A percentile compares a stretch with the other conserved stretches of the same genome.
Conservation (phyloP, 1,140 invertebrate genomes). For the Drosophila murphyi region DNA sequence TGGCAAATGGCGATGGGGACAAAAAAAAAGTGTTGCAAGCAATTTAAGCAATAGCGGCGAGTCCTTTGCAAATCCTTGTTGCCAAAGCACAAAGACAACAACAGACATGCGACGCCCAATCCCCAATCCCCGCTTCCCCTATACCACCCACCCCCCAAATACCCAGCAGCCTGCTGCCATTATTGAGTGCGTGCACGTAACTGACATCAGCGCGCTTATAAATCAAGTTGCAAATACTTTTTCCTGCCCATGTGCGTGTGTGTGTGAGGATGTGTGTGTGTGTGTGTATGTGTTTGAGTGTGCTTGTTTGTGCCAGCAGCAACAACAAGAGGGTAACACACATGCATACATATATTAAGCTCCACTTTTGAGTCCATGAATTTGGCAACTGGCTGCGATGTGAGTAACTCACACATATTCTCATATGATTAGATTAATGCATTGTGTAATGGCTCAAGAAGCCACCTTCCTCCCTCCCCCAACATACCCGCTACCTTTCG, state of each 20-base stretch:
- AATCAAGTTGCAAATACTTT: constrained; percentile 79
- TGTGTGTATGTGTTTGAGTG: background rate
- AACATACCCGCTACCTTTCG: background rate
- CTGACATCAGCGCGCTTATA: constrained; percentile 80
- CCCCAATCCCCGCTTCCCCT: background rate
- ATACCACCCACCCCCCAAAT: background rate
- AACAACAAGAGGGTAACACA: constrained; percentile 15
- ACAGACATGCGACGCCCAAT: constrained; percentile 19
- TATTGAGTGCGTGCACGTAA: constrained; percentile 81
- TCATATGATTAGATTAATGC: constrained; percentile 81
- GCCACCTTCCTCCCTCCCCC: constrained; percentile 2
- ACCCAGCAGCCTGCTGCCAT: constrained; percentile 40
- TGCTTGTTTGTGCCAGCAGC: background rate
- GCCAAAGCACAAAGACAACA: constrained; percentile 48
- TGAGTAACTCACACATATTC: constrained; percentile 45
- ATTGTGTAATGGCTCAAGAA: constrained; percentile 67
- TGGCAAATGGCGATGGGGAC: constrained; percentile 36
- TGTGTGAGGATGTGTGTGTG: background rate
- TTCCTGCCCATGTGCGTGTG: constrained; percentile 11
- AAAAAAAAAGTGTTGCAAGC: constrained; percentile 76
- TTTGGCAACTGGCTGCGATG: constrained; percentile 30
- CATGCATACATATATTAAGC: constrained; percentile 33
- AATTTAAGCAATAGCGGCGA: constrained; percentile 71
- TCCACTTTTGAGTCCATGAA: constrained; percentile 75
- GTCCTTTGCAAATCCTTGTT: constrained; percentile 54